Percentiles rank a stretch among this genome's conserved stretches.
Conservation (phyloP, 2,113 vertebrate species). For the Phasianus colchicus region DNA sequence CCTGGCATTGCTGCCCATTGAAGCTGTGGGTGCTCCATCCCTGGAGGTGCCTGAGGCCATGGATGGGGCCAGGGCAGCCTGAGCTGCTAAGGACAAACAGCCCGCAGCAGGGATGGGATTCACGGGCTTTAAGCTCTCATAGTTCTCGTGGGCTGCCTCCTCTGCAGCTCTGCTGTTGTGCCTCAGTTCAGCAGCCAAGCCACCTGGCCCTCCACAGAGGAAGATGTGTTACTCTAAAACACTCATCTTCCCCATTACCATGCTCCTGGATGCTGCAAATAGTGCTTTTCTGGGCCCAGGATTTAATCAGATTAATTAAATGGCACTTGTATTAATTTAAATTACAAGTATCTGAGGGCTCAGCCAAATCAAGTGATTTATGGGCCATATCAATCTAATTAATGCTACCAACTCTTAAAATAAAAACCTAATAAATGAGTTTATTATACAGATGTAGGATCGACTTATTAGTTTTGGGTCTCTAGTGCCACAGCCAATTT, state of each 20-base stretch:
- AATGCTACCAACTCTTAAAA: conserved; percentile 68
- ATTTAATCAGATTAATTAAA: conserved; percentile 73
- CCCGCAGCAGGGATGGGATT: too few relatives aligned
- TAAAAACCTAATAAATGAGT: conserved; percentile 66
- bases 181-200: background rate
- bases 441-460: conserved; percentile 48
- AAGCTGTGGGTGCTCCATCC: too few relatives aligned
- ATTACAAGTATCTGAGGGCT: conserved; percentile 62
- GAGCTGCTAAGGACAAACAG: too few relatives aligned
- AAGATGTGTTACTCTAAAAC: background rate
- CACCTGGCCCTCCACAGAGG: rapidly evolving
- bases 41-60: too few relatives aligned
- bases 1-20: too few relatives aligned
- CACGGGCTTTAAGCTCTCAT: too few relatives aligned
- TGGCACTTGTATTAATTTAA: conserved; percentile 62
- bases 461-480: conserved; percentile 37
- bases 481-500: background rate
- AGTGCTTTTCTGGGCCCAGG: background rate
- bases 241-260: background rate
- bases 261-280: background rate
- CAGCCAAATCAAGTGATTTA: conserved; percentile 67
- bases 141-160: background rate
- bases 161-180: background rate
- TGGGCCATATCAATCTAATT: conserved; percentile 68
- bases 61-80: too few relatives aligned